Evolutionary conservation across 1,140 invertebrate species (phyloP), one percentile per base, ranked within the genome.

Genomic region (Bombus haemorrhoidalis): DNA sequence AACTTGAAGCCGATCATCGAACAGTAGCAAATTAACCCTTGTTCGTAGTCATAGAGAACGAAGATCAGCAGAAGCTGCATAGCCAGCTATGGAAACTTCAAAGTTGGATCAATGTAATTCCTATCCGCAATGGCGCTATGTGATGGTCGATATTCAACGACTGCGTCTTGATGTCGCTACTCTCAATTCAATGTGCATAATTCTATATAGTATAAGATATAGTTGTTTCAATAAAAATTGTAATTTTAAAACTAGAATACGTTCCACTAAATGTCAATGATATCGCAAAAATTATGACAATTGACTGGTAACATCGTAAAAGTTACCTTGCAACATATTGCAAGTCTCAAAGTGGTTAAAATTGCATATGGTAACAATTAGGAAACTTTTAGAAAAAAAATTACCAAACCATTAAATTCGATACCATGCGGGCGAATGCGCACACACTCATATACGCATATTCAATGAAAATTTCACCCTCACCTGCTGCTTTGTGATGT

Each of bases 401-500:
- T 22, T 18, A 22, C 5, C 5, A 22, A 53, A 53, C 47, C 18
- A 22, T 28, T 12, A 4, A 12, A 28, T 28, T 62, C 28, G 9
- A 62, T 28, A 28, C 25, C 25, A 28, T 28, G 28, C 59, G 59
- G 1, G 28, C 10, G 9, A 62, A 39, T 10, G 18, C 12, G 1
- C 6, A 69, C 1, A 39, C 1, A 13, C 22, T 2, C 1, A 41
- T 41, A 41, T 13, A 41, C 25, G 28, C 15, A 25, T 22, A 34
- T 34, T n/a, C 13, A 18, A 66, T 34, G 59, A 73, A 32, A 47
- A 37, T 83, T 68, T 79, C 95, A 85, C 95, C 83, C 95, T 96
- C 95, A 98, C 98, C 97, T 98, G 98, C 96, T 98, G 98, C 94
- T 98, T 98, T 73, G 98, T 98, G 93, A 99, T 98, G 95, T 99